These are phyloP conservation scores for Dufourea novaeangliae DNA, from an alignment of 1,140 invertebrate genomes.

Conservation along the genomic window DNA sequence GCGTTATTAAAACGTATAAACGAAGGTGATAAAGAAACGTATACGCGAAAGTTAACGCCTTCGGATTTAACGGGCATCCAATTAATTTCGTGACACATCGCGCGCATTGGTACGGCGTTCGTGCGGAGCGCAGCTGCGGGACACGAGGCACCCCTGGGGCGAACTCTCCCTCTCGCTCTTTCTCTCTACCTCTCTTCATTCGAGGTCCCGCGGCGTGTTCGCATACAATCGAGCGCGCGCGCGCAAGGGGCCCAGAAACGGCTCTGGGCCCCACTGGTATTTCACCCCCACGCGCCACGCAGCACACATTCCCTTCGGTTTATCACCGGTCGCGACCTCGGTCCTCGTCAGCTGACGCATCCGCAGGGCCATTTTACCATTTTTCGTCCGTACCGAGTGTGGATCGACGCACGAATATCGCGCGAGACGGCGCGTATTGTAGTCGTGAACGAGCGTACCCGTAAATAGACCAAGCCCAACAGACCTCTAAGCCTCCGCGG, in stretches of 20 bases:
- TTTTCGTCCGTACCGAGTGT: not conserved
- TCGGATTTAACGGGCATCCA: slow-evolving; percentile 63
- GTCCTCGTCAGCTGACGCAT: not conserved
- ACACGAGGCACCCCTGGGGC: slow-evolving; percentile 59
- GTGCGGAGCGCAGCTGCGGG: slow-evolving; percentile 48
- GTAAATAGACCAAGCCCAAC: slow-evolving; percentile 58
- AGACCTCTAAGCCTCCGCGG: slow-evolving; percentile 46
- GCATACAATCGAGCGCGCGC: not conserved
- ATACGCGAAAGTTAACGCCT: slow-evolving; percentile 58
- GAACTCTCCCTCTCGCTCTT: slow-evolving; percentile 48
- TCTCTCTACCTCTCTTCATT: not conserved
- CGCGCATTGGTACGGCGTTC: slow-evolving; percentile 44
- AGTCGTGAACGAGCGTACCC: slow-evolving; percentile 22
- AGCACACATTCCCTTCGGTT: too few species aligned
- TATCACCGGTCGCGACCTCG: not conserved
- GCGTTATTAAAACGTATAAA: slow-evolving; percentile 62
- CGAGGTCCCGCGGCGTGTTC: not conserved
- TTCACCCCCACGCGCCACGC: not conserved
- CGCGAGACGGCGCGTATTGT: slow-evolving; percentile 10
- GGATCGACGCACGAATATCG: not conserved
- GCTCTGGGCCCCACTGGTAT: too few species aligned
- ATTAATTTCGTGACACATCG: slow-evolving; percentile 64
- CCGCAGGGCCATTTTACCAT: not conserved
- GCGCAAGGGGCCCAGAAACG: not conserved
- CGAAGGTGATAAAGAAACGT: slow-evolving; percentile 56